A percentile compares a stretch with the other conserved stretches of the same genome.
phyloP scores from a whole-genome alignment of 2,888 invertebrate genomes.

The Drosophila formosana region DNA sequence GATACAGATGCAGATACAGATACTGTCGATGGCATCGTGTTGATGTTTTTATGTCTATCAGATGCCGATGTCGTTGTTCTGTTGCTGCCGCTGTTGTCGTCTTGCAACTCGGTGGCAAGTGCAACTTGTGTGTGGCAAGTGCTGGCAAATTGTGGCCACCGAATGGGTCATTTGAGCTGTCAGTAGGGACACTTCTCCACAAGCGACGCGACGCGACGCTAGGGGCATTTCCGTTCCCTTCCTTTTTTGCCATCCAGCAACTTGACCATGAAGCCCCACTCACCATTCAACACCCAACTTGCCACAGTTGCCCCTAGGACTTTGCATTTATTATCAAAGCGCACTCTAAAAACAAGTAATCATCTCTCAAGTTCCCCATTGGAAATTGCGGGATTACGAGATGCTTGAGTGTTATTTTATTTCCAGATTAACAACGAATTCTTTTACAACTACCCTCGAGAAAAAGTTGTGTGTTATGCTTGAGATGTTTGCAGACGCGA shows the following conservation, averaged over 20 bases:
- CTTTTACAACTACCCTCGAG: neutral
- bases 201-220: constrained; percentile 5
- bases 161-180: constrained; percentile 60
- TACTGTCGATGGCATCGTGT: constrained; percentile 55
- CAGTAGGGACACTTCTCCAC: constrained; percentile 52
- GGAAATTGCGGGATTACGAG: neutral
- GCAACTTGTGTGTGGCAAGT: constrained; percentile 26
- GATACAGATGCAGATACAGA: constrained; percentile 23
- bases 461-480: neutral
- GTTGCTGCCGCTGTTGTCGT: constrained; percentile 2
- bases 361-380: neutral
- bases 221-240: constrained; percentile 47
- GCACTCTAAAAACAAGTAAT: constrained; percentile 1
- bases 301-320: neutral
- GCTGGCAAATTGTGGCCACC: constrained; percentile 59
- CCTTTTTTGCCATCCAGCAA: constrained; percentile 17
- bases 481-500: neutral
- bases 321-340: constrained; percentile 4
- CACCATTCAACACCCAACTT: constrained; percentile 2
- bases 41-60: constrained; percentile 77
- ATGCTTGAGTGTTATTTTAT: constrained; percentile 1
- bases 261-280: constrained; percentile 21
- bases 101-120: constrained; percentile 12
- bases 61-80: constrained; percentile 52
- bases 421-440: neutral